Evolutionary conservation across 2,797 vertebrate genomes (phyloP).

Genomic region (Xenentodon cancila): DNA sequence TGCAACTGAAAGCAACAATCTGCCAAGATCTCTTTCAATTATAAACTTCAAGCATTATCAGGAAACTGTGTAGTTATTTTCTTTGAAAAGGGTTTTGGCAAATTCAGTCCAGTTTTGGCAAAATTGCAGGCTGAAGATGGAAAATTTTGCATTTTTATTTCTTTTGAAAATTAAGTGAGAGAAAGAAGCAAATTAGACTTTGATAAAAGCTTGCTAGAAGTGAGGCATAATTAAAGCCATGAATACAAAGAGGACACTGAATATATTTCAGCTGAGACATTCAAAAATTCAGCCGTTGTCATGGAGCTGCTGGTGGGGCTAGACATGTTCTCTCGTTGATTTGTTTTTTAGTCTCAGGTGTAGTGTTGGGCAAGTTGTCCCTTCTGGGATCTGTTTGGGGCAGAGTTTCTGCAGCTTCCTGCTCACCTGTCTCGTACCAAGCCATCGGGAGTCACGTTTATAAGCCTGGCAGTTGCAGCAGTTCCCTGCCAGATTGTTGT

Average conservation of each 20-base stretch:
- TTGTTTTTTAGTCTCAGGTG: no score
- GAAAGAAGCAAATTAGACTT: neutral
- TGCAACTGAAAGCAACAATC: conserved; percentile 7
- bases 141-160: conserved; percentile 21
- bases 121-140: conserved; percentile 23
- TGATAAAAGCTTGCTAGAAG: conserved; percentile 10
- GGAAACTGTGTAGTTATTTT: conserved; percentile 28
- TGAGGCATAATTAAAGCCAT: conserved; percentile 11
- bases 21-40: conserved; percentile 10
- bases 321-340: no score
- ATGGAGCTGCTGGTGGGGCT: no score
- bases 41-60: conserved; percentile 24
- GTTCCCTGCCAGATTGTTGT: conserved; percentile 6
- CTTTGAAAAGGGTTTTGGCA: conserved; percentile 36
- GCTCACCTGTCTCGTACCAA: neutral
- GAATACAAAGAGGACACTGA: conserved; percentile 8
- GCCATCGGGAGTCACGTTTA: neutral
- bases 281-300: neutral
- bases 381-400: no score
- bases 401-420: no score
- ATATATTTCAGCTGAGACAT: conserved; percentile 1
- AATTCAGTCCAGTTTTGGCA: conserved; percentile 25
- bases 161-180: conserved; percentile 22
- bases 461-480: neutral
- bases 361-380: no score